phyloP scores from a whole-genome alignment of 2,888 invertebrate species.

The Lasioglossum figueresi region DNA sequence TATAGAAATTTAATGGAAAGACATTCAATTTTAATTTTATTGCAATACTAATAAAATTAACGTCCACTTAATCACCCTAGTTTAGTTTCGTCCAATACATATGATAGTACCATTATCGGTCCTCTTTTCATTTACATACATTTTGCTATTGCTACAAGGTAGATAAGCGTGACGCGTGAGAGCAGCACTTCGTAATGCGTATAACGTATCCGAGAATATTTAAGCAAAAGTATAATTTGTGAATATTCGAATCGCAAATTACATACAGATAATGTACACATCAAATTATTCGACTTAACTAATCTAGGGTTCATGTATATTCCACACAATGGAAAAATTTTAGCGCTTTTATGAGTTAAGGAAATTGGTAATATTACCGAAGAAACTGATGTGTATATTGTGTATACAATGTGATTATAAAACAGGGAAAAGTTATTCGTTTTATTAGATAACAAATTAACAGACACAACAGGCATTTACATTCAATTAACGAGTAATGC shows the following conservation, averaged over 20 bases:
- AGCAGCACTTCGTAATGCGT: background rate
- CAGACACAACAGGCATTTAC: constrained; percentile 14
- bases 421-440: constrained; percentile 27
- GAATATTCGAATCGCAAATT: constrained; percentile 3
- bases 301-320: constrained; percentile 40
- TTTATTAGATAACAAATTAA: constrained; percentile 32
- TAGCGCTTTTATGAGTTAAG: constrained; percentile 28
- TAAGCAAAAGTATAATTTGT: constrained; percentile 23
- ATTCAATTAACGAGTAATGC: constrained; percentile 30
- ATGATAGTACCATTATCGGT: constrained; percentile 6
- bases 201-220: constrained; percentile 15
- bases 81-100: constrained; percentile 37
- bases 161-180: background rate
- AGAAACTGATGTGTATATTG: constrained; percentile 33
- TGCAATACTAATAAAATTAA: constrained; percentile 45
- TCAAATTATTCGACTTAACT: constrained; percentile 39
- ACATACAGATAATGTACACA: constrained; percentile 21
- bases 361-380: constrained; percentile 36
- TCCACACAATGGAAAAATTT: constrained; percentile 20
- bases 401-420: constrained; percentile 33
- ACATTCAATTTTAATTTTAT: constrained; percentile 47
- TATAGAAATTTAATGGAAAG: constrained; percentile 47
- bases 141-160: constrained; percentile 14
- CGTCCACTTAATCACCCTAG: constrained; percentile 37
- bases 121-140: background rate